Base-by-base conservation (phyloP, 2,113 vertebrate genomes). In the Elanus axillaris region DNA sequence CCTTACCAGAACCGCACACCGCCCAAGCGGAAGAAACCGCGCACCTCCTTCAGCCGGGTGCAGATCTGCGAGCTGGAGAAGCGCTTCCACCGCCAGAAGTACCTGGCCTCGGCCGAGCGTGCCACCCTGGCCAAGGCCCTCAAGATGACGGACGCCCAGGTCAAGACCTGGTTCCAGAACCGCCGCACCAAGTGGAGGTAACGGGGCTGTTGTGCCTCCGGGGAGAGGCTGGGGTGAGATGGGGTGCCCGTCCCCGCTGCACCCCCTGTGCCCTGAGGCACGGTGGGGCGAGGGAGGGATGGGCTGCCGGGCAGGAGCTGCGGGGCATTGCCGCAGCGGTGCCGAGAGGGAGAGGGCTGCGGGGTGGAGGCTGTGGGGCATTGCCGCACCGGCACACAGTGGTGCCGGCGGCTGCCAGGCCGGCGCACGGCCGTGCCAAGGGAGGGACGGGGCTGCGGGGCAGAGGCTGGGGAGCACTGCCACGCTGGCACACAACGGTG, bases 91-190 rank as follows among this genome's bases (percentile, higher is more conserved):
- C 98, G 99, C 95, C 99, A 99, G 99, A 98, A 99, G 98, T 98
- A 98, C 98, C 98, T 99, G 98, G 92, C 99, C 78, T 84, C 99
- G 27, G 69, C 99, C 26, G 98, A 99, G 98, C 31, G 99, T 23
- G 98, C 98, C 11, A 98, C 99, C 7, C 97, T 99, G 96, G 99
- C 99, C 95, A 99, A 99, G 94, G 98, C 99, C 45, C 98, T 99
- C 91, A 99, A 99, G 97, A 99, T 99, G 99, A 99, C 99, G 0
- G 99, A 99, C 3, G 99, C 99, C 10, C 99, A 99, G 97, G 99
- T 99, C 96, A 99, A 99, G 97, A 99, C 99, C 74, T 99, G 99
- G 99, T 99, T 99, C 97, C 99, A 99, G 98, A 99, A 99, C 97
- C 98, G 99, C 77, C 98, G 99, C 96, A 99, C 99, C 95, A 99